phyloP scores from a whole-genome alignment of 2,888 invertebrate species.

The Anthoptus insignis region DNA sequence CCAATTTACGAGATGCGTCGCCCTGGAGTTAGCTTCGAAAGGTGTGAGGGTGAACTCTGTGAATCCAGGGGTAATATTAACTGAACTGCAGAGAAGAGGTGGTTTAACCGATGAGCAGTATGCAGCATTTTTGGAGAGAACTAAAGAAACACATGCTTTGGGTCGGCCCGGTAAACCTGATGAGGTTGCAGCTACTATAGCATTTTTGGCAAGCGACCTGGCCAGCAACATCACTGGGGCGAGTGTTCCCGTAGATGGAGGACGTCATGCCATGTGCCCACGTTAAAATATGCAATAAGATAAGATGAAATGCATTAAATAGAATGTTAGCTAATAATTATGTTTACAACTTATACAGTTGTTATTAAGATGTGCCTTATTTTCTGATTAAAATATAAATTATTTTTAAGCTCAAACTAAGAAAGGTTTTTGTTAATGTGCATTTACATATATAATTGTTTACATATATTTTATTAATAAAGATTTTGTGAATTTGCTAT shows the following conservation, averaged over 20 bases:
- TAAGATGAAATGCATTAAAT: background rate
- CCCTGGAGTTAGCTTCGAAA: conserved; percentile 94
- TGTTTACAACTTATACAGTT: background rate
- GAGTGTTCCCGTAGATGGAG: conserved; percentile 97
- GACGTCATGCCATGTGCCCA: conserved; percentile 97
- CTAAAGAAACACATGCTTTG: conserved; percentile 96
- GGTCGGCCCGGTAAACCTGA: conserved; percentile 94
- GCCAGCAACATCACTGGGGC: conserved; percentile 97
- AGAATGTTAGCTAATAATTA: background rate
- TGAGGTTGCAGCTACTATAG: conserved; percentile 97
- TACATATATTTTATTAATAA: conserved; percentile 15
- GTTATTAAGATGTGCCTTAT: conserved; percentile 19
- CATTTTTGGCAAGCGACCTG: conserved; percentile 96
- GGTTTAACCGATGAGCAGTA: conserved; percentile 95
- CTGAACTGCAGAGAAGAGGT: conserved; percentile 95
- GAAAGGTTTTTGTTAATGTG: conserved; percentile 28
- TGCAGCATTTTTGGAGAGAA: conserved; percentile 93
- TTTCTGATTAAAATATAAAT: conserved; percentile 32
- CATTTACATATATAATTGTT: conserved; percentile 34
- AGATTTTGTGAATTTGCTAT: background rate
- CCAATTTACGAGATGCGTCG: conserved; percentile 97
- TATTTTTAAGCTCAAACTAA: conserved; percentile 44
- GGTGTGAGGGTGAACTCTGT: conserved; percentile 97
- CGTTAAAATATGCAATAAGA: conserved; percentile 86
- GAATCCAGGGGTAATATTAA: conserved; percentile 97